These are phyloP conservation scores for Ginglymostoma cirratum DNA, from an alignment of 2,113 vertebrate genomes.

Conservation along the genomic window DNA sequence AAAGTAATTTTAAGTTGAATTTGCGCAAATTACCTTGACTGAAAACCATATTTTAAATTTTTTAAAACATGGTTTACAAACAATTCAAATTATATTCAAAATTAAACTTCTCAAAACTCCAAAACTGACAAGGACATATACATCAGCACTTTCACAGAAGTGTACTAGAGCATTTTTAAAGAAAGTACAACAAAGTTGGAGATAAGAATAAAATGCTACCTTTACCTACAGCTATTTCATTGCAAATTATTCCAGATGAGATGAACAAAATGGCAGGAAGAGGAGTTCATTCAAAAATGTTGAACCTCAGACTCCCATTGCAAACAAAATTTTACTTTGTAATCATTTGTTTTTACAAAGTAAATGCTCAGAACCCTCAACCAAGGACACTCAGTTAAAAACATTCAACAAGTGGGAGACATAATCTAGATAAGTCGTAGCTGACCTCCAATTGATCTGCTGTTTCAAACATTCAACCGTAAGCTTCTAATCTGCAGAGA, in stretches of 20 bases:
- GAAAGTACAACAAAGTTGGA: not conserved
- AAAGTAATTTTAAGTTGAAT: not conserved
- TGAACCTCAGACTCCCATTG: not conserved
- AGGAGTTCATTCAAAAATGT: not conserved
- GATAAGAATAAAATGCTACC: not conserved
- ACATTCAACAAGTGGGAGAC: not conserved
- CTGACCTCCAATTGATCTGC: not conserved
- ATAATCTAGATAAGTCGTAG: not conserved
- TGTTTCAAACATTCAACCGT: not conserved
- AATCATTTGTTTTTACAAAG: conserved; percentile 15
- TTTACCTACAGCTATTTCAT: not conserved
- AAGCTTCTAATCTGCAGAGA: not conserved
- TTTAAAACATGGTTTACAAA: not conserved
- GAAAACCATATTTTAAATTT: not conserved
- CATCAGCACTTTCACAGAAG: not conserved
- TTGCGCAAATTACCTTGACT: not conserved
- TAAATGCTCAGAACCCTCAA: not conserved
- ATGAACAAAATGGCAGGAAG: not conserved
- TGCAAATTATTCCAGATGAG: not conserved
- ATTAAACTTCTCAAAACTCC: not conserved
- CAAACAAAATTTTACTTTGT: not conserved
- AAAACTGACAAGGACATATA: not conserved
- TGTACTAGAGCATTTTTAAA: not conserved
- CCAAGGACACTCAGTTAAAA: conserved; percentile 10
- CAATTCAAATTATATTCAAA: not conserved